Percentiles rank a stretch among this genome's conserved stretches.
These are phyloP conservation scores for Aphaenogaster ashmeadi DNA, from an alignment of 1,140 invertebrate genomes.

Conservation along the genomic window DNA sequence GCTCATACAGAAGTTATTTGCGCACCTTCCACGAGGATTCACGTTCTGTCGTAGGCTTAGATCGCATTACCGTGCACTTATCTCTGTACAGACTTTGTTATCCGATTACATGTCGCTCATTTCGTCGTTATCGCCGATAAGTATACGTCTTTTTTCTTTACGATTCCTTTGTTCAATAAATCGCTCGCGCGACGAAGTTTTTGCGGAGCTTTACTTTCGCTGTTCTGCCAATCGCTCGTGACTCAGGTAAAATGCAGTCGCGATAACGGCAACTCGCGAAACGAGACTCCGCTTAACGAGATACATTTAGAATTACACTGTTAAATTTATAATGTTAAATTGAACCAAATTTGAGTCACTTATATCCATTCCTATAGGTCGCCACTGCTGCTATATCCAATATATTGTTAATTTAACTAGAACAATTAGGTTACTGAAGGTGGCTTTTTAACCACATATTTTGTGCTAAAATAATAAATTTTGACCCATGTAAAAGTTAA, in stretches of 20 bases:
- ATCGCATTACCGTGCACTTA: neutral
- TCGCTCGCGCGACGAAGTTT: conserved; percentile 15
- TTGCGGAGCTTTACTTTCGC: conserved; percentile 25
- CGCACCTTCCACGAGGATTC: neutral
- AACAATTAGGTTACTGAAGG: neutral
- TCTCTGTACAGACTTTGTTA: conserved; percentile 25
- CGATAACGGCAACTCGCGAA: neutral
- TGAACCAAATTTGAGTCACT: too few relatives aligned
- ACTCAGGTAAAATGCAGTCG: neutral
- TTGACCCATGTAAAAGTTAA: too few relatives aligned
- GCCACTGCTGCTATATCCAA: too few relatives aligned
- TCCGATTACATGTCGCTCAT: conserved; percentile 1
- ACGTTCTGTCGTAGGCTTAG: neutral
- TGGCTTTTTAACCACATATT: too few relatives aligned
- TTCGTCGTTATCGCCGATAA: neutral
- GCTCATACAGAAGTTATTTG: neutral
- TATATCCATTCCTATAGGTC: too few relatives aligned
- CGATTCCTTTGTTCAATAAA: conserved; percentile 9
- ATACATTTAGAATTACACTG: neutral
- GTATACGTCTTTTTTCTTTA: neutral
- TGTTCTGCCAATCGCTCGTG: neutral
- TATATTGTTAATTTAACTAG: too few relatives aligned
- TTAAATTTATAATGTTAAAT: too few relatives aligned
- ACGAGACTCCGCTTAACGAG: neutral
- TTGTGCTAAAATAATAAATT: too few relatives aligned